Base-by-base conservation (phyloP, 30 jellyfish, hydroid and myxozoan genomes). In the Hydractinia echinata region DNA sequence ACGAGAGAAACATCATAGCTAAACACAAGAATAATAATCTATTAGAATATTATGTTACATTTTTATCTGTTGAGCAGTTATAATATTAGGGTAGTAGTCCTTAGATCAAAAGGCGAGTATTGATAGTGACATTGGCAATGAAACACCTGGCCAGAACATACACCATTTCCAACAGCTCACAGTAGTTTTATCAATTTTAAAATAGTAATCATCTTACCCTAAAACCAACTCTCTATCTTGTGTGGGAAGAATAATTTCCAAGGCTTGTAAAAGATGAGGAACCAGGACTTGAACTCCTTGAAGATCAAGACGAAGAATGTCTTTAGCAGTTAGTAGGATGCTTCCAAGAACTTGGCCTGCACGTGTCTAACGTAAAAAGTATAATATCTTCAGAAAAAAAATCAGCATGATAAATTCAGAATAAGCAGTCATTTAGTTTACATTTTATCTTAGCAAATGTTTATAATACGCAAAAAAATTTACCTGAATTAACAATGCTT, bases 221-320 rank as follows among this genome's bases (percentile, higher is more conserved):
- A 87, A 95, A 61, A 71, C n/a, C 78, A 93, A 77, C 72, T 92
- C 98, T 62, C 81, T 84, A 44, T 79, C 96, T 5, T 85, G 73
- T 44, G 86, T 81, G 10, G 99, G 92, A 69, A 93, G 73, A 16
- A 94, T 81, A 51, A 93, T 82, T 69, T 93, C 99, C 62, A 93
- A 62, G 13, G 99, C 96, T 85, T 82, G 89, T 51, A 79, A n/a
- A 0, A 93, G 61, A 73, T 93, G 96, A 54, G 99, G 99, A 7
- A 93, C 87, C 4, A 93, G 90, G 10, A 93, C 94, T 81, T 93
- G 99, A 4, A 87, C 99, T 10, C 99, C 99, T 58, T 93, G 99
- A 76, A 93, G 80, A 76, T 93, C 99, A 50, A 93, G 79, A 16
- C 94, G 76, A 44, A 93, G 79, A n/a, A 93, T 68, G 77, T 93